A percentile compares a stretch with the other conserved stretches of the same genome.
Conservation (phyloP, 2,888 invertebrate genomes). For the Leptothorax acervorum region DNA sequence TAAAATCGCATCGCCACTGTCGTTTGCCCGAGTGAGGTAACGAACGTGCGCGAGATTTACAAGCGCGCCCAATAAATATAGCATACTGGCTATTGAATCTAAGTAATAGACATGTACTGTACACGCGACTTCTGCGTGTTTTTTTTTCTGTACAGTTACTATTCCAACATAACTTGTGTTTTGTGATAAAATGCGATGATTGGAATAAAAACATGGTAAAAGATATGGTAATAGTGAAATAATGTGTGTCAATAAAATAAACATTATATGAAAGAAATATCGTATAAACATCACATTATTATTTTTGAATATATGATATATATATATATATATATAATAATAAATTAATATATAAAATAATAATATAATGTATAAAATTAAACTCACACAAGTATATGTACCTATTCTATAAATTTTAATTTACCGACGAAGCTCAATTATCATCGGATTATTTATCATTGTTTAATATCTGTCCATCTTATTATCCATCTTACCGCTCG, state of each 20-base stretch:
- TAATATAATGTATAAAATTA: background rate
- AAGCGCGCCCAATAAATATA: conserved; percentile 19
- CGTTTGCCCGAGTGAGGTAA: conserved; percentile 41
- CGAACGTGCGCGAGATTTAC: conserved; percentile 37
- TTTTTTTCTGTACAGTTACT: background rate
- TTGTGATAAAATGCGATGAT: background rate
- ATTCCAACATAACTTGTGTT: background rate
- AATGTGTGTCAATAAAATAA: background rate
- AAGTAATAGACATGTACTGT: background rate
- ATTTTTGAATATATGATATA: background rate
- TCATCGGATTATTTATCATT: background rate
- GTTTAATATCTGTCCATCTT: background rate
- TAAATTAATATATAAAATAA: background rate
- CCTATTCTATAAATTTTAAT: background rate
- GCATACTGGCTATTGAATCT: background rate
- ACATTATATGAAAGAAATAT: background rate
- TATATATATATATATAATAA: background rate
- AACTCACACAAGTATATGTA: no score
- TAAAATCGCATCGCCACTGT: conserved; percentile 72
- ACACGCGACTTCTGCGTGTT: background rate
- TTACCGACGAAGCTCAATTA: conserved; percentile 1
- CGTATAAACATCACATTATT: background rate
- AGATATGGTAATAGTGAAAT: background rate
- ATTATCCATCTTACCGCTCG: background rate
- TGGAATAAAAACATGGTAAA: background rate